phyloP scores from a whole-genome alignment of 2,888 invertebrate species.

The Cataglyphis rosenhaueri region DNA sequence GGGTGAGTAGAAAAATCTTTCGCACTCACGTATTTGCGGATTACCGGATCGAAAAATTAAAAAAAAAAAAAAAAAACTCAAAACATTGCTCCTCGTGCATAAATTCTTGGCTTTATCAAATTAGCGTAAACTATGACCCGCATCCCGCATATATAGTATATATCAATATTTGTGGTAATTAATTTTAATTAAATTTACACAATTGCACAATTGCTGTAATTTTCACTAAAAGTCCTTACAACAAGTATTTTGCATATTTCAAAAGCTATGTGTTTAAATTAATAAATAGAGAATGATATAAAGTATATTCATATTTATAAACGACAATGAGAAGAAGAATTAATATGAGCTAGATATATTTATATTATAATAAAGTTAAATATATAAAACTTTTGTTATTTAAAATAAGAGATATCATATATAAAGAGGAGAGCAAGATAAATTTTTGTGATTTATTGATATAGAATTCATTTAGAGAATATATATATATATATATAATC shows the following conservation, averaged over 20 bases:
- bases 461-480: not conserved
- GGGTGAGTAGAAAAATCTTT: constrained; percentile 87
- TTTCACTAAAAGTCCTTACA: not conserved
- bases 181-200: constrained; percentile 4
- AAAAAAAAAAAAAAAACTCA: not conserved
- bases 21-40: not conserved
- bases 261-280: not conserved
- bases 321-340: not conserved
- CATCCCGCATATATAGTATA: not conserved
- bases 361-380: not conserved
- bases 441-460: not conserved
- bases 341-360: not conserved
- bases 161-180: not conserved
- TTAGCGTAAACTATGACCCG: not conserved
- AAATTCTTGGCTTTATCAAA: not conserved
- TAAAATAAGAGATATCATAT: not conserved
- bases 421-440: not conserved
- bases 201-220: not conserved
- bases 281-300: not conserved
- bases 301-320: not conserved
- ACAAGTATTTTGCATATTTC: not conserved
- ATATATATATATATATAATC: too few species aligned
- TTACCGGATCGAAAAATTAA: not conserved
- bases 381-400: not conserved
- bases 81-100: not conserved